Conservation (phyloP, 2,888 invertebrate species). For the Oscheius sp. region DNA sequence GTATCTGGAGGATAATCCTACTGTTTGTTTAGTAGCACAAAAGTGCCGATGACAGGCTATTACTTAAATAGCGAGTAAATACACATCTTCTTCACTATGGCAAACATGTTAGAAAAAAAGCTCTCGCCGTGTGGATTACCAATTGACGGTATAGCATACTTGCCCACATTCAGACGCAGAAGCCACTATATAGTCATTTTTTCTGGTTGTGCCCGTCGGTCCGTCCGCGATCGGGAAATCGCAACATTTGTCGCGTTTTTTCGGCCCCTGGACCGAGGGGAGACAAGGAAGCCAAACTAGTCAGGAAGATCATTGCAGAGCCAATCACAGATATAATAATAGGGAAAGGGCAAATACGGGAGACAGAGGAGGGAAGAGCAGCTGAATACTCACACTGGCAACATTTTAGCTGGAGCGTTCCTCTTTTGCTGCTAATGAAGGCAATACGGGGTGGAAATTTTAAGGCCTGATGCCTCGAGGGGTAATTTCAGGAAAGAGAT, state of each 20-base stretch:
- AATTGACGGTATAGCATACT: slow-evolving; percentile 6
- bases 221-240: background rate
- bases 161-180: slow-evolving; percentile 11
- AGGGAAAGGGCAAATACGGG: slow-evolving; percentile 28
- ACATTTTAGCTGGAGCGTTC: slow-evolving; percentile 16
- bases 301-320: background rate
- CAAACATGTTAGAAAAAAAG: slow-evolving; percentile 31
- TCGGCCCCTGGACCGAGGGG: background rate
- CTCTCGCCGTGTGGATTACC: slow-evolving; percentile 21
- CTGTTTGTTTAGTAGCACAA: slow-evolving; percentile 2
- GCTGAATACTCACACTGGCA: slow-evolving; percentile 29
- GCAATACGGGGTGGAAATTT: slow-evolving; percentile 11
- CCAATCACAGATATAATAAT: slow-evolving; percentile 18
- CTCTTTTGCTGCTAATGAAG: slow-evolving; percentile 13
- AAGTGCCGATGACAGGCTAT: slow-evolving; percentile 29
- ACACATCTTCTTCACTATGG: slow-evolving; percentile 20
- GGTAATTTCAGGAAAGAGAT: background rate
- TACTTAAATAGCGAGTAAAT: slow-evolving; percentile 20
- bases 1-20: background rate
- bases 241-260: slow-evolving; percentile 14
- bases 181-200: slow-evolving; percentile 3
- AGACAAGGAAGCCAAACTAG: slow-evolving; percentile 10
- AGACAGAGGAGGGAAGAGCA: slow-evolving; percentile 1
- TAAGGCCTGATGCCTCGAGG: background rate
- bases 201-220: no score